Evolutionary conservation across 2,888 invertebrate species (phyloP), one percentile per base, ranked within the genome.

Genomic region (Shargacucullia verbasci): DNA sequence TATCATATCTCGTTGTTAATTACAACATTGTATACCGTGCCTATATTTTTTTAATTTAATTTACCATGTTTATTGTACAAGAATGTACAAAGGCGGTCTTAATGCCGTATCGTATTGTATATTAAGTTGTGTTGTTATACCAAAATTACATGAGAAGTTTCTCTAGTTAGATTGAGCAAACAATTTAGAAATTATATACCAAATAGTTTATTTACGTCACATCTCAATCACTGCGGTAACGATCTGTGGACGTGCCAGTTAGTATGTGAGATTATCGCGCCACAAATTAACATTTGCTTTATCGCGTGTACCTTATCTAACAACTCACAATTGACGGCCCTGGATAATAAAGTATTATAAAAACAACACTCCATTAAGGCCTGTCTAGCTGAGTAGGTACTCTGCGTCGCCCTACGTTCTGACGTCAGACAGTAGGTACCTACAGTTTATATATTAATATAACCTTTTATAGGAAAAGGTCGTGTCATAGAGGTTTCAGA

Each of bases 281-380:
- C 39, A 46, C 64, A 74, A 73, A 67, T 53, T 58, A 39, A 50
- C 63, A 58, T 45, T 59, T 43, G 40, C 50, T 47, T 66, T 74
- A 80, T 77, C 72, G 69, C 59, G 47, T 58, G 34, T 47, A 48
- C 48, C 61, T 76, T 77, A 80, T 76, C 76, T 62, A 39, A 69
- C 67, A 69, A 73, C 76, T 62, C 40, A 69, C 67, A 69, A 74
- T 70, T 58, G 63, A 69, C 60, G 63, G 43, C 52, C 54, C 45
- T 68, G 58, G 68, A 68, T 73, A 52, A 55, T 59, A 37, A 50
- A 63, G 66, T 60, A 55, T 56, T 70, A 59, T 50, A 58, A 59
- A 70, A 66, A 59, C 59, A 60, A 55, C 57, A 58, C 40, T 70
- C 47, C 50, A 61, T 74, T 59, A 63, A 48, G 47, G 47, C 55